phyloP scores from a whole-genome alignment of 2,888 invertebrate genomes.

The Drosophila colorata region DNA sequence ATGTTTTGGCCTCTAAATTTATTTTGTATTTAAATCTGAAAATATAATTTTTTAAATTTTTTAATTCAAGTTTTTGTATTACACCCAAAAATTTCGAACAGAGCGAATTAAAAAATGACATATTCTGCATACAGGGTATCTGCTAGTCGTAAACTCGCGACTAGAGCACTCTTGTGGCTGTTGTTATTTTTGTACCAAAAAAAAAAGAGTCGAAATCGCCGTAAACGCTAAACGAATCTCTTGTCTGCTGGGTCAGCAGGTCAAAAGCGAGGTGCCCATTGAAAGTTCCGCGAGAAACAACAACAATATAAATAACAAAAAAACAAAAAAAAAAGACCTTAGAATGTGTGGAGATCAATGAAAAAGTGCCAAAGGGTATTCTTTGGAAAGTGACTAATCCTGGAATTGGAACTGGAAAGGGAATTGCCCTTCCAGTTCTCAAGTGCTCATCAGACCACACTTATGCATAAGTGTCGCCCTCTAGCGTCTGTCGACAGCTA shows the following conservation, averaged over 20 bases:
- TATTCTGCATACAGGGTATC: not conserved
- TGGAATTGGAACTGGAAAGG: constrained; percentile 18
- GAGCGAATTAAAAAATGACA: too few relatives aligned
- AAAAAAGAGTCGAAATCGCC: constrained; percentile 54
- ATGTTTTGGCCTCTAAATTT: too few relatives aligned
- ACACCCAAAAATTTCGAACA: too few relatives aligned
- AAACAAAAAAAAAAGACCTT: not conserved
- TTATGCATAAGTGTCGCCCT: constrained; percentile 45
- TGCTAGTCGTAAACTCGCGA: not conserved
- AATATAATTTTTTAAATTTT: not conserved
- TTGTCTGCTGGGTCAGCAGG: constrained; percentile 68
- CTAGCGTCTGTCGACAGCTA: constrained; percentile 21
- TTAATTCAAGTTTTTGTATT: not conserved
- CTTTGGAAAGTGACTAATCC: constrained; percentile 26
- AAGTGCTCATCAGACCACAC: constrained; percentile 7
- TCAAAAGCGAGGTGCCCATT: constrained; percentile 53
- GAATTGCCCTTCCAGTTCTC: constrained; percentile 6
- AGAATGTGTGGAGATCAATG: constrained; percentile 40
- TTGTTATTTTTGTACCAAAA: constrained; percentile 10
- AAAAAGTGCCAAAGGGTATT: constrained; percentile 23
- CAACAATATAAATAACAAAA: constrained; percentile 4
- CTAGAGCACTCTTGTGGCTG: constrained; percentile 20
- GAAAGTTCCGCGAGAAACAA: constrained; percentile 36
- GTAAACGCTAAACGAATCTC: constrained; percentile 65
- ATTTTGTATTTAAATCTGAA: not conserved